Evolutionary conservation across 2,113 vertebrate genomes (phyloP).

Genomic region (Calonectris borealis): DNA sequence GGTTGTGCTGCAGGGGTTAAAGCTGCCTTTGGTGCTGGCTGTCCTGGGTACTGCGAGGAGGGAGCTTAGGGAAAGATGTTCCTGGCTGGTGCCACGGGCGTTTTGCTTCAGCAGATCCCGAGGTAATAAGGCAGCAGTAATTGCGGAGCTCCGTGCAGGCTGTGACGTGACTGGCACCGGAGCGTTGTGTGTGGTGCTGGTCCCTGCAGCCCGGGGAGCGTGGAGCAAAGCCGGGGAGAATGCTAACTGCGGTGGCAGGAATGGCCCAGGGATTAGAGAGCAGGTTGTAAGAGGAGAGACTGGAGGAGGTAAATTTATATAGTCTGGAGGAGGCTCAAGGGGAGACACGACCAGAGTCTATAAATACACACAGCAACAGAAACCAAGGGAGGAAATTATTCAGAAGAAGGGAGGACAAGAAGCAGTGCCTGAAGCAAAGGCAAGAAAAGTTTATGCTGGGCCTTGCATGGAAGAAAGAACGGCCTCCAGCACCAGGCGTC

Average conservation of each 20-base stretch:
- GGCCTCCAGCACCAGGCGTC: background rate
- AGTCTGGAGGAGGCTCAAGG: slow-evolving; percentile 56
- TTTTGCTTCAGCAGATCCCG: slow-evolving; percentile 6
- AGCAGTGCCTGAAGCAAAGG: slow-evolving; percentile 5
- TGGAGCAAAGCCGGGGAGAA: background rate
- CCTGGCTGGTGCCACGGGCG: background rate
- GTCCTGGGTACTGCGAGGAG: background rate
- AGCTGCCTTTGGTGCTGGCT: background rate
- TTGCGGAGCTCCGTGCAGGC: background rate
- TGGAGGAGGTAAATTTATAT: slow-evolving; percentile 23
- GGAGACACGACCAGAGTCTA: slow-evolving; percentile 49
- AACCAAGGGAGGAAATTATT: slow-evolving; percentile 26
- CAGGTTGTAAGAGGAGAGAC: background rate
- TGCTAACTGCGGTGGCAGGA: background rate
- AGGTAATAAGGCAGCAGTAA: background rate
- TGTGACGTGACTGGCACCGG: background rate
- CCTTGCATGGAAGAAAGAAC: background rate
- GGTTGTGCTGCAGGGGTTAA: background rate
- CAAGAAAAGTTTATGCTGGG: background rate
- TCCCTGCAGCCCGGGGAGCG: background rate
- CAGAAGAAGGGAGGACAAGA: background rate
- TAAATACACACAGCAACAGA: slow-evolving; percentile 12
- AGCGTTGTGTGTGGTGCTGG: rapidly evolving
- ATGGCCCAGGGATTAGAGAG: slow-evolving; percentile 9
- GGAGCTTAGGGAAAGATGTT: slow-evolving; percentile 9